Conservation (phyloP, 2,797 vertebrate species). For the Siniperca obscura region DNA sequence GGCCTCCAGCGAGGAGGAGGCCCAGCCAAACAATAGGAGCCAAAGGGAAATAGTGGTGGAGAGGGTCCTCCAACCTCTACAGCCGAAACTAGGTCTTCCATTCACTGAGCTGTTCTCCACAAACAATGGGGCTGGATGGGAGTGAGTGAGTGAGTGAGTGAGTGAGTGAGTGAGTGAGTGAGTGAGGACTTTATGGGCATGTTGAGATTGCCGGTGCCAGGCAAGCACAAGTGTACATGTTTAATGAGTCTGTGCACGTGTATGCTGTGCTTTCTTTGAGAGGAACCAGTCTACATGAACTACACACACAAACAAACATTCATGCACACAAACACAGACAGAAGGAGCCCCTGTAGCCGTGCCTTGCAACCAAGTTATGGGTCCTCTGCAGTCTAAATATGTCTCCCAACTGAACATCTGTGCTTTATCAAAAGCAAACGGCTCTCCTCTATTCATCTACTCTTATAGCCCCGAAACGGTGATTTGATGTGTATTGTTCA, state of each 20-base stretch:
- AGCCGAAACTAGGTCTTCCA: constrained; percentile 79
- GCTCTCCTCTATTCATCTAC: constrained; percentile 62
- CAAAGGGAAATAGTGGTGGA: constrained; percentile 58
- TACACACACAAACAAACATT: constrained; percentile 17
- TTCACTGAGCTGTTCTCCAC: constrained; percentile 67
- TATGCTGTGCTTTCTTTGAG: constrained; percentile 10
- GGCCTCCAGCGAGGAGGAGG: constrained; percentile 65
- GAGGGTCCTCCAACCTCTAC: constrained; percentile 68
- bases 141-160: constrained; percentile 32
- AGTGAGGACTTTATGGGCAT: constrained; percentile 34
- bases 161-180: constrained; percentile 19
- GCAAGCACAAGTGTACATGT: constrained; percentile 24
- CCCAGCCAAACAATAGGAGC: constrained; percentile 71
- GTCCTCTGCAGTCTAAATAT: constrained; percentile 33
- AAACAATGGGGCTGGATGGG: constrained; percentile 73
- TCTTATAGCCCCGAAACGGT: constrained; percentile 63
- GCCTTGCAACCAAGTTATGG: background rate
- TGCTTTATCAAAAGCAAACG: constrained; percentile 62
- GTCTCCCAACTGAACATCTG: constrained; percentile 74
- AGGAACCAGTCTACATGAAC: constrained; percentile 20
- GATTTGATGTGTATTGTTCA: constrained; percentile 72
- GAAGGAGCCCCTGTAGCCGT: constrained; percentile 32
- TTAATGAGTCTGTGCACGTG: constrained; percentile 13
- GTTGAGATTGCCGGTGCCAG: constrained; percentile 35
- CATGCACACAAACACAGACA: constrained; percentile 16